Percentiles rank a stretch among this genome's conserved stretches.
phyloP scores from a whole-genome alignment of 1,140 invertebrate species.

The Melipona quadrifasciata region DNA sequence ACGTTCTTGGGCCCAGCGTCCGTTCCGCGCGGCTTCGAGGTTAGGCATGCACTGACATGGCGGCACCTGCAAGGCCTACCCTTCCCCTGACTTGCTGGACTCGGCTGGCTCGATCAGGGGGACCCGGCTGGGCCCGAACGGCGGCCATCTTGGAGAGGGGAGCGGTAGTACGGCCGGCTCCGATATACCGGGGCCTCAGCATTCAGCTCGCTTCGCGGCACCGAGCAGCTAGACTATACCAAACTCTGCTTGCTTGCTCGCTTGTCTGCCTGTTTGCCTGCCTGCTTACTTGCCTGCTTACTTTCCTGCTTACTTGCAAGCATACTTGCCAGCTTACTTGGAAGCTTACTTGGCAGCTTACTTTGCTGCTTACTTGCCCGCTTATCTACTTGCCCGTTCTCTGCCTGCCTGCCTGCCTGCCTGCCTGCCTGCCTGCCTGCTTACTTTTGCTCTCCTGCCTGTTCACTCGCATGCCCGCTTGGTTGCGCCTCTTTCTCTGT shows the following conservation, averaged over 20 bases:
- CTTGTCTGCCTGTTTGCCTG: conserved; percentile 31
- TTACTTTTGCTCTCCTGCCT: background rate
- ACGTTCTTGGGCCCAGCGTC: conserved; percentile 70
- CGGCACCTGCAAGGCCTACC: conserved; percentile 80
- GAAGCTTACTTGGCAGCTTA: background rate
- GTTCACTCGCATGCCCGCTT: background rate
- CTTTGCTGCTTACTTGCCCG: background rate
- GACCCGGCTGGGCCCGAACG: conserved; percentile 72
- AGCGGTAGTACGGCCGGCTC: conserved; percentile 51
- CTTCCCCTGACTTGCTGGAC: conserved; percentile 72
- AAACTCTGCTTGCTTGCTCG: conserved; percentile 39
- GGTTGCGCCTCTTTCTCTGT: background rate
- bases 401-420: conserved; percentile 12
- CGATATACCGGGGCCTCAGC: conserved; percentile 55
- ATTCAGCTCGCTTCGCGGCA: conserved; percentile 65
- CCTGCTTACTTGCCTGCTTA: conserved; percentile 11
- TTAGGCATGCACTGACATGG: conserved; percentile 82
- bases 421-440: conserved; percentile 42
- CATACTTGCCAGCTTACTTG: too few species aligned
- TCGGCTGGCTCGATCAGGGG: conserved; percentile 71
- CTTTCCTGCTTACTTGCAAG: background rate
- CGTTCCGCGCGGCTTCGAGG: conserved; percentile 78
- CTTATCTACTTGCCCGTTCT: conserved; percentile 37
- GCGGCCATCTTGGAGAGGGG: conserved; percentile 81
- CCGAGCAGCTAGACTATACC: conserved; percentile 68